Conservation (phyloP, 2,113 vertebrate species). For the Montifringilla adamsi region DNA sequence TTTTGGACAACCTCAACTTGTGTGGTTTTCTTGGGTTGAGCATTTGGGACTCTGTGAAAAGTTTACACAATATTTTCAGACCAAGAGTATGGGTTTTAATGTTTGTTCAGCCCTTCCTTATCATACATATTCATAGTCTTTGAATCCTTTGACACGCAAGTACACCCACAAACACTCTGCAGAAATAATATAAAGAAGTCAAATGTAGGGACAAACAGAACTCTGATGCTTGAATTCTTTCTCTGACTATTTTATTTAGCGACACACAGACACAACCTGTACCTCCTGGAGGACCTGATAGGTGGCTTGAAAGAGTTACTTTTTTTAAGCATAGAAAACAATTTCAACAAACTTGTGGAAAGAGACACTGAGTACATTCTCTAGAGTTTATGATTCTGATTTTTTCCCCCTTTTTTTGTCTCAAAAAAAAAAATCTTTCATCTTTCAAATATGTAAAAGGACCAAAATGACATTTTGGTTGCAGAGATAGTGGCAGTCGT, state of each 20-base stretch:
- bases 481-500: background rate
- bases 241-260: background rate
- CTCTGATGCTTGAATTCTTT: background rate
- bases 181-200: background rate
- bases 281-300: background rate
- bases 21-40: background rate
- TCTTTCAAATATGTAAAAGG: background rate
- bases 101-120: background rate
- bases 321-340: background rate
- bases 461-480: background rate
- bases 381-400: background rate
- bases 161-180: background rate
- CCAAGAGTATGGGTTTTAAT: background rate
- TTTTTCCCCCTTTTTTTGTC: background rate
- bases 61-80: background rate
- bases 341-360: background rate
- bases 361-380: background rate
- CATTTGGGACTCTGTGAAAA: background rate
- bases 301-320: background rate
- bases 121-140: background rate
- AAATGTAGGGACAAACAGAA: background rate
- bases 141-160: background rate
- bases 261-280: background rate
- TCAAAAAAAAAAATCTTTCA: background rate
- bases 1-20: background rate